These are phyloP conservation scores for Vidua chalybeata DNA, from an alignment of 2,113 vertebrate genomes.

Conservation along the genomic window DNA sequence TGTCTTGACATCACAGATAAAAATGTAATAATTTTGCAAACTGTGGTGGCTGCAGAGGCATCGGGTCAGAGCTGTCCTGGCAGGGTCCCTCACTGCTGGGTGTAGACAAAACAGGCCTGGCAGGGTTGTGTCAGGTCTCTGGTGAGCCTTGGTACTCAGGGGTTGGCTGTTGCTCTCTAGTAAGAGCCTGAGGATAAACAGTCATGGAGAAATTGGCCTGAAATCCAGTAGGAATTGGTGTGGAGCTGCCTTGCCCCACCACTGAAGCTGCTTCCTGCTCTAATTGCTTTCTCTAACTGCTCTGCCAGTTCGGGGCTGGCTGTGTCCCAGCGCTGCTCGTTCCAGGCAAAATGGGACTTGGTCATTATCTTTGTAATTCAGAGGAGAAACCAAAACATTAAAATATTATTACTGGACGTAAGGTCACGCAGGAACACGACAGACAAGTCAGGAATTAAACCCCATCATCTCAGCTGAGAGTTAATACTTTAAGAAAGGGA, in stretches of 20 bases:
- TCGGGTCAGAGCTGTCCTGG: accelerated
- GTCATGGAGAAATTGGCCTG: background rate
- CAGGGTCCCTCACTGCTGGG: background rate
- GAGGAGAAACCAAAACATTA: background rate
- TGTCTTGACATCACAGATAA: background rate
- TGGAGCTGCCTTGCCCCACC: background rate
- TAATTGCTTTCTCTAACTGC: background rate
- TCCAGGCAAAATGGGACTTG: background rate
- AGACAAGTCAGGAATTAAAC: background rate
- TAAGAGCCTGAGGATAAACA: background rate
- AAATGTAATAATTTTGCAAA: background rate
- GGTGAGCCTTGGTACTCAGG: background rate
- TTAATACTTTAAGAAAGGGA: background rate
- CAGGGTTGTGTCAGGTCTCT: background rate
- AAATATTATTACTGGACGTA: background rate
- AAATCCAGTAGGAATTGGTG: background rate
- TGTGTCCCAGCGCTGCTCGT: background rate
- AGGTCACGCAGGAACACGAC: background rate
- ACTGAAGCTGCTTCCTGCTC: background rate
- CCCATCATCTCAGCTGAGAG: background rate
- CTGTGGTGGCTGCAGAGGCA: background rate
- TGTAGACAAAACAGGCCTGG: background rate
- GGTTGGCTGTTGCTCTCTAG: background rate
- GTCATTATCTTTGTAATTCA: background rate
- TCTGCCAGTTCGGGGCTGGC: background rate